These are phyloP conservation scores for Rhombomys opimus DNA, from an alignment of 2,113 vertebrate species.

Conservation along the genomic window DNA sequence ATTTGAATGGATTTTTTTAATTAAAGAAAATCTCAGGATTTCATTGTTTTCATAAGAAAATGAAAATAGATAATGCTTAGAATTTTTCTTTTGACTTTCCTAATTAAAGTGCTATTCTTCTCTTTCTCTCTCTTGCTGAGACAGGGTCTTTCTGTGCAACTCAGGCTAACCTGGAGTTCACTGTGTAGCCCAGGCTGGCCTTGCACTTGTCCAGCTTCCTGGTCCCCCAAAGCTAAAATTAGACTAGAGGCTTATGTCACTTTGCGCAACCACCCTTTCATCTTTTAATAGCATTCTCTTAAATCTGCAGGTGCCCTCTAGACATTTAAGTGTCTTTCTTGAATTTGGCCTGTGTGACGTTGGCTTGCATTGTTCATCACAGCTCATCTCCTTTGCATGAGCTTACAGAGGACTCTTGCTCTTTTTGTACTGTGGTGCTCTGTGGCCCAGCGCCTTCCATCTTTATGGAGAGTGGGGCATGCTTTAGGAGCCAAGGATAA, in stretches of 20 bases:
- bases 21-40: not conserved
- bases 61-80: not conserved
- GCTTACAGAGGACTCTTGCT: not conserved
- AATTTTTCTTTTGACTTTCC: not conserved
- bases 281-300: constrained; percentile 10
- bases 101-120: not conserved
- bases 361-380: not conserved
- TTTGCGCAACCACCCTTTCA: not conserved
- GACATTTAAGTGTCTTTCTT: not conserved
- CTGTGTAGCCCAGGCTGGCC: not conserved
- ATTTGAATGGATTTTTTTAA: not conserved
- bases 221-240: not conserved
- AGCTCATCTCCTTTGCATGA: not conserved
- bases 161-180: not conserved
- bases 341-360: not conserved
- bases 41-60: constrained; percentile 45
- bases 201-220: not conserved
- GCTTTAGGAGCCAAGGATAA: not conserved
- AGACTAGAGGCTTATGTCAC: not conserved
- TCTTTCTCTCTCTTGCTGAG: not conserved
- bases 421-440: not conserved
- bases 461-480: not conserved
- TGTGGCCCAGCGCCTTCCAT: not conserved
- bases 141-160: not conserved
- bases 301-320: not conserved